These are phyloP conservation scores for Idaea biselata DNA, from an alignment of 2,888 invertebrate species.

Conservation along the genomic window DNA sequence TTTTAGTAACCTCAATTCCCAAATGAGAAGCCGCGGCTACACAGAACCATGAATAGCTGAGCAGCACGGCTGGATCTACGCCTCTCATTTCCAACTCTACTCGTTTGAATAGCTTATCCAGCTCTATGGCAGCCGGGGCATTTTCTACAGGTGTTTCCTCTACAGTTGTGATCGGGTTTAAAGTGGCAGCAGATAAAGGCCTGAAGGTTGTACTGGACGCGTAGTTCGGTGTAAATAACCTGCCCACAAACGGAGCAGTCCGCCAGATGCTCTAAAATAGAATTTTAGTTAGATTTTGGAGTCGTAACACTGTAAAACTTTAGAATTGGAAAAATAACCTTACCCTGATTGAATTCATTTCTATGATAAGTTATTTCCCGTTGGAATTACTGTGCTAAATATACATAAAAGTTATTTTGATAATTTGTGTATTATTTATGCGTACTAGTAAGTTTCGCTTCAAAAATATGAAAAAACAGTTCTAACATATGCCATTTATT, in stretches of 20 bases:
- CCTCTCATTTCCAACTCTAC: constrained; percentile 93
- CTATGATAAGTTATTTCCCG: constrained; percentile 9
- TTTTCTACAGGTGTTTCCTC: constrained; percentile 33
- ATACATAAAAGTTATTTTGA: neutral
- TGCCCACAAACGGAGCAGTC: constrained; percentile 43
- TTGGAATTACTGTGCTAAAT: neutral
- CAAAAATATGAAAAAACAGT: neutral
- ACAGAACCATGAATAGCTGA: constrained; percentile 93
- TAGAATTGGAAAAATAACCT: constrained; percentile 27
- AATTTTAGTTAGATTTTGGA: constrained; percentile 10
- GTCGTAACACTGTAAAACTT: neutral
- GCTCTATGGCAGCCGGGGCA: constrained; percentile 53
- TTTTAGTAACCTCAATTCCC: constrained; percentile 86
- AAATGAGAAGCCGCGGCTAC: constrained; percentile 90
- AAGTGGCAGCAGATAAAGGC: constrained; percentile 42
- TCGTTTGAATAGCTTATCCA: constrained; percentile 90
- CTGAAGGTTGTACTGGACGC: constrained; percentile 31
- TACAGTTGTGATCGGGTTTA: constrained; percentile 34
- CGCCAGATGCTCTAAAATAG: constrained; percentile 56
- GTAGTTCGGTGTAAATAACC: constrained; percentile 33
- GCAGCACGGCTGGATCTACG: constrained; percentile 92
- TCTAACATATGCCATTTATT: neutral
- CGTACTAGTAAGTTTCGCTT: neutral
- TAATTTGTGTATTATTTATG: neutral
- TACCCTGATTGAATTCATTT: constrained; percentile 51